These are phyloP conservation scores for Chrysogorgia sp. DNA, from an alignment of 92 coral and sea anemone genomes.

Conservation along the genomic window DNA sequence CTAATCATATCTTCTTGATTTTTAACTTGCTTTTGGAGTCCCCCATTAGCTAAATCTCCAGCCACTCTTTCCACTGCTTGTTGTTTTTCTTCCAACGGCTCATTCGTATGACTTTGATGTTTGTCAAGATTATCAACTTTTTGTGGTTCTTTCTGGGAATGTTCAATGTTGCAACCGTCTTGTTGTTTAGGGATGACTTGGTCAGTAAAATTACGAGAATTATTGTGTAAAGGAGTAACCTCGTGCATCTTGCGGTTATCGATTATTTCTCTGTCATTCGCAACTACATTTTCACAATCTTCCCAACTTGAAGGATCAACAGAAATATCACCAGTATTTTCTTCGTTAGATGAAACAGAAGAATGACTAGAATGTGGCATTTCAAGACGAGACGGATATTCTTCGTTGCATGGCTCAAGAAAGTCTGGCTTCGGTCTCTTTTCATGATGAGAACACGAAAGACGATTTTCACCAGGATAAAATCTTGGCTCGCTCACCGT, in stretches of 20 bases:
- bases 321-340: background rate
- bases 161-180: background rate
- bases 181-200: background rate
- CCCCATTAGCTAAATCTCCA: background rate
- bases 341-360: background rate
- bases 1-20: conserved; percentile 47
- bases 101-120: background rate
- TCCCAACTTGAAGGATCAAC: background rate
- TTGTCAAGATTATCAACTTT: background rate
- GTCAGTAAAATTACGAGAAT: background rate
- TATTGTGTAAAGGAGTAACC: background rate
- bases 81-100: background rate
- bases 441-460: too few species aligned
- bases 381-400: background rate
- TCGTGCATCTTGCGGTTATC: background rate
- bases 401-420: background rate
- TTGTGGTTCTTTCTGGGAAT: background rate
- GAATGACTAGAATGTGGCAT: background rate
- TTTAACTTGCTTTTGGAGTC: conserved; percentile 37
- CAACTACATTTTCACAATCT: background rate
- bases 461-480: too few species aligned
- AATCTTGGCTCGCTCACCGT: too few species aligned
- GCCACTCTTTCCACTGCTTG: background rate
- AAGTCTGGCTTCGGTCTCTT: background rate
- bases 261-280: background rate